Conservation (phyloP, 2,113 vertebrate genomes). For the Anser cygnoides region DNA sequence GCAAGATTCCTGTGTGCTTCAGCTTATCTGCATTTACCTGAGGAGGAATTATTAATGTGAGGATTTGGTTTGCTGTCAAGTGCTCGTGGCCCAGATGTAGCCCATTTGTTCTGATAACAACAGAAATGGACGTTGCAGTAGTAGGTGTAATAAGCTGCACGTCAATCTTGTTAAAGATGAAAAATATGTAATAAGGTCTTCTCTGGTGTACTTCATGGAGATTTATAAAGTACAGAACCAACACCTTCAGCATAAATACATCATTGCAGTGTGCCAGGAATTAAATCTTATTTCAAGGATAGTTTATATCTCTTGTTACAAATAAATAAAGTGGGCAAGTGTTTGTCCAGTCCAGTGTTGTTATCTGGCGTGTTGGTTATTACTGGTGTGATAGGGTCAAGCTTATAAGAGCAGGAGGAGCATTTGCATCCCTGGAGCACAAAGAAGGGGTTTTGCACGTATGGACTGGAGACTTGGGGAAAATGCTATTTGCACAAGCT, state of each 20-base stretch:
- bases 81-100: neutral
- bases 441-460: neutral
- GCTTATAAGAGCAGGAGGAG: neutral
- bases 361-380: neutral
- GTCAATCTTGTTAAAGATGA: neutral
- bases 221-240: neutral
- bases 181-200: neutral
- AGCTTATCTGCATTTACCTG: neutral
- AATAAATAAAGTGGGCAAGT: neutral
- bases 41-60: neutral
- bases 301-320: neutral
- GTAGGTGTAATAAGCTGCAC: neutral
- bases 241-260: neutral
- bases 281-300: neutral
- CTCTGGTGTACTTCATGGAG: neutral
- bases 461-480: neutral
- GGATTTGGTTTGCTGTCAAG: neutral
- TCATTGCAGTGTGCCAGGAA: neutral
- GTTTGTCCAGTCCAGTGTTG: neutral
- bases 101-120: neutral
- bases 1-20: neutral
- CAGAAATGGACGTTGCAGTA: neutral
- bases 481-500: neutral
- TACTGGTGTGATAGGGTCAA: neutral
- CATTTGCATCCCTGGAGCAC: neutral